These are phyloP conservation scores for Phalanger gymnotis DNA, from an alignment of 2,797 vertebrate genomes.

Conservation along the genomic window DNA sequence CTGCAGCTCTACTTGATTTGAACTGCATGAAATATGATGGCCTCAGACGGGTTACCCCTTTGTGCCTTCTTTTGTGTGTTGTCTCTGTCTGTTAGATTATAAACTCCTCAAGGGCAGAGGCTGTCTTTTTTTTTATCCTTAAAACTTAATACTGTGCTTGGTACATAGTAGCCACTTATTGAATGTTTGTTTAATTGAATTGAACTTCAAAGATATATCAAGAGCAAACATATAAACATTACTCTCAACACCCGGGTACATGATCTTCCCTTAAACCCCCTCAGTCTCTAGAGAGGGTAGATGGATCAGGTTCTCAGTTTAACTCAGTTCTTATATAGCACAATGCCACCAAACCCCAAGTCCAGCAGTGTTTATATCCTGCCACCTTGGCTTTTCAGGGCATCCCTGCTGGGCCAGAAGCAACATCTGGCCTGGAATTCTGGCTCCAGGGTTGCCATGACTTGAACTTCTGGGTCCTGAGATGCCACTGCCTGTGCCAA, in stretches of 20 bases:
- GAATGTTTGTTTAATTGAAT: not conserved
- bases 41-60: not conserved
- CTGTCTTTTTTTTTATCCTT: not conserved
- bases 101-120: no score
- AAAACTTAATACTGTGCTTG: not conserved
- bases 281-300: no score
- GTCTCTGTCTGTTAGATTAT: not conserved
- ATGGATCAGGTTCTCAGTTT: no score
- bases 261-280: no score
- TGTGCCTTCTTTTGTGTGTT: not conserved
- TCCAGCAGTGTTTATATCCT: not conserved
- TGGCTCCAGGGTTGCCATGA: not conserved
- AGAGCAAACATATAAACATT: not conserved
- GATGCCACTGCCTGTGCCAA: not conserved
- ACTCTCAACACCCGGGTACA: not conserved
- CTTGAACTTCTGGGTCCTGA: not conserved
- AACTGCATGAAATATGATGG: not conserved
- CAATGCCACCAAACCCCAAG: not conserved
- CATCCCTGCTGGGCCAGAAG: not conserved
- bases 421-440: not conserved
- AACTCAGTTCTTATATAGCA: no score
- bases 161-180: not conserved
- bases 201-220: not conserved
- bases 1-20: not conserved
- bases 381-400: not conserved